Evolutionary conservation across 2,888 invertebrate species (phyloP).

Genomic region (Liopterus haemorrhoidalis): DNA sequence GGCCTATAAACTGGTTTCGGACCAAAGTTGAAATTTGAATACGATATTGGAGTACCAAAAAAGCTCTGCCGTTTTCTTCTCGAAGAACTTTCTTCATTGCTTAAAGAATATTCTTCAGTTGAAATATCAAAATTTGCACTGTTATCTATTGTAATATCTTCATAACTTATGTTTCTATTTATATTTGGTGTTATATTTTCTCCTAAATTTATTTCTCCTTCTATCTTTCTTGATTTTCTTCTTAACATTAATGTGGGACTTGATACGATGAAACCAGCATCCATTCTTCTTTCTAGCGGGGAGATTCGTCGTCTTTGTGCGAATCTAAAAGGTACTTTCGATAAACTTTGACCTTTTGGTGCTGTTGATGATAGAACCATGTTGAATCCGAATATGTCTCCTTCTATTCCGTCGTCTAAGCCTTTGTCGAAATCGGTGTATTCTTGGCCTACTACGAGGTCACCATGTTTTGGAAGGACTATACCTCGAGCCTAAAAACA

Average conservation of each 20-base stretch:
- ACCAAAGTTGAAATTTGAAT: too few species aligned
- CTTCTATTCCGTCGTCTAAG: constrained; percentile 60
- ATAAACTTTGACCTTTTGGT: constrained; percentile 13
- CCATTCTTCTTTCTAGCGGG: too few species aligned
- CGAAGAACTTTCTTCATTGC: not conserved
- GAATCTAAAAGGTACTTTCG: too few species aligned
- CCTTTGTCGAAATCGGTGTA: constrained; percentile 61
- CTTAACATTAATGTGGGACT: constrained; percentile 10
- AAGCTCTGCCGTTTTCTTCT: constrained; percentile 15
- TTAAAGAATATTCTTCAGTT: not conserved
- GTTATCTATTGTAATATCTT: too few species aligned
- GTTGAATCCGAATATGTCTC: constrained; percentile 62
- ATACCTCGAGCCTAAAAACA: constrained; percentile 52
- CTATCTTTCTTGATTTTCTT: constrained; percentile 14
- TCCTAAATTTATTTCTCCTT: not conserved
- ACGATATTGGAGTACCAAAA: constrained; percentile 4
- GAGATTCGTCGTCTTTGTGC: constrained; percentile 12
- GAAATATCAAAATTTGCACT: too few species aligned
- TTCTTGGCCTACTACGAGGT: constrained; percentile 64
- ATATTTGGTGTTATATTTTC: not conserved
- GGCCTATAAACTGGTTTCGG: too few species aligned
- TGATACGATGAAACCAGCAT: constrained; percentile 18
- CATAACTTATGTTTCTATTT: too few species aligned
- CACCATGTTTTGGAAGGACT: constrained; percentile 55
- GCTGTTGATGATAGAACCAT: constrained; percentile 57